Conservation (phyloP, 2,113 vertebrate genomes). For the Xiphophorus maculatus region DNA sequence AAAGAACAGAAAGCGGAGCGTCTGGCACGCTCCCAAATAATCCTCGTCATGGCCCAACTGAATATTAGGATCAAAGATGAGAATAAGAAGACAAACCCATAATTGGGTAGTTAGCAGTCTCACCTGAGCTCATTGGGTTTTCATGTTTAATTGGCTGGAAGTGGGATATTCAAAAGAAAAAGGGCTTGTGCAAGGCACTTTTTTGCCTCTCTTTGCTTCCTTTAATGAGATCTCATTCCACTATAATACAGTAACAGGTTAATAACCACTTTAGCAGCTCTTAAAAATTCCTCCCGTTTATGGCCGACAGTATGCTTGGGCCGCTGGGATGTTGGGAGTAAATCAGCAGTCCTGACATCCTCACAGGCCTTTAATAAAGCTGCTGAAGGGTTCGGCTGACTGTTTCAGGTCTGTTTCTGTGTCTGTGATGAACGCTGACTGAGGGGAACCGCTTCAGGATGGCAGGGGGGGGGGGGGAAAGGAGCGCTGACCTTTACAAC, state of each 20-base stretch:
- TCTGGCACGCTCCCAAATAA: constrained; percentile 34
- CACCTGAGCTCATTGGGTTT: constrained; percentile 37
- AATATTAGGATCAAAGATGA: constrained; percentile 56
- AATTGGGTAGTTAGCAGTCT: constrained; percentile 41
- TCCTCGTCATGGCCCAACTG: constrained; percentile 16
- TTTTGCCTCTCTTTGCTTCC: constrained; percentile 33
- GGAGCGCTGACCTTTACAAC: constrained; percentile 51
- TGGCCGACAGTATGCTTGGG: constrained; percentile 49
- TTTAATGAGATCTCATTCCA: constrained; percentile 78
- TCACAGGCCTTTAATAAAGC: constrained; percentile 70
- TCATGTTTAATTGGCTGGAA: constrained; percentile 72
- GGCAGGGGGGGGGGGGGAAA: neutral
- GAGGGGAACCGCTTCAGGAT: constrained; percentile 34
- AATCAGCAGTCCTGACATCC: constrained; percentile 65
- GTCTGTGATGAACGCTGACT: constrained; percentile 40
- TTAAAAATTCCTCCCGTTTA: constrained; percentile 80
- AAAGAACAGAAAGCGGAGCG: constrained; percentile 33
- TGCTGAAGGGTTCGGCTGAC: constrained; percentile 51
- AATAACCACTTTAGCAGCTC: constrained; percentile 77
- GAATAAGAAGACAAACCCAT: constrained; percentile 35
- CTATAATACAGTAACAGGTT: constrained; percentile 73
- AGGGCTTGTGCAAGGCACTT: constrained; percentile 25
- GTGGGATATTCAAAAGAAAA: constrained; percentile 39
- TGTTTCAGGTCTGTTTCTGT: constrained; percentile 51
- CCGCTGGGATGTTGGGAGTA: constrained; percentile 62